A percentile compares a stretch with the other conserved stretches of the same genome.
These are phyloP conservation scores for Eumeta japonica DNA, from an alignment of 1,140 invertebrate genomes.

Conservation along the genomic window DNA sequence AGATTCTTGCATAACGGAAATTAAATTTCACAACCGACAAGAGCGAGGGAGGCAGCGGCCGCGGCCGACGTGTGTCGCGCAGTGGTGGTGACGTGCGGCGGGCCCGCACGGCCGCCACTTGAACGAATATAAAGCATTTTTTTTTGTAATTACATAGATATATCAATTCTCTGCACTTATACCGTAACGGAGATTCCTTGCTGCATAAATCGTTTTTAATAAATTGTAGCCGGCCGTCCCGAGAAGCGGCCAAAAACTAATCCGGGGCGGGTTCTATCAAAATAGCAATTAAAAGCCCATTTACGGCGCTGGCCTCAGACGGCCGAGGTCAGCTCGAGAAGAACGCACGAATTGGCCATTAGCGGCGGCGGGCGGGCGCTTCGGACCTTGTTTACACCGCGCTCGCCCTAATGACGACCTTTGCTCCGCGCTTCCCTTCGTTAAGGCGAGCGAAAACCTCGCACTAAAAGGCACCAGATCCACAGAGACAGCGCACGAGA, in stretches of 20 bases:
- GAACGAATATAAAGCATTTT: no score
- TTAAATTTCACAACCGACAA: conserved; percentile 58
- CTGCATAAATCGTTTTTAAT: no score
- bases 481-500: conserved; percentile 36
- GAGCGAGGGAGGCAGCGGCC: conserved; percentile 35
- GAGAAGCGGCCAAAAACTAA: conserved; percentile 51
- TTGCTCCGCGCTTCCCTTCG: conserved; percentile 58
- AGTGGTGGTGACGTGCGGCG: background rate
- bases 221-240: no score
- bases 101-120: no score
- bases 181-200: no score
- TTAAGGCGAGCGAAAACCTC: conserved; percentile 57
- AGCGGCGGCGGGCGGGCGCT: conserved; percentile 35
- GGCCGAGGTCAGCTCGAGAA: conserved; percentile 50
- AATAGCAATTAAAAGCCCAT: conserved; percentile 56
- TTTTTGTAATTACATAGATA: no score
- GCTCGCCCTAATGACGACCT: conserved; percentile 60
- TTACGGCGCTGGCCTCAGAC: conserved; percentile 40
- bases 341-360: conserved; percentile 53
- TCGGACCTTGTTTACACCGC: conserved; percentile 57
- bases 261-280: conserved; percentile 45
- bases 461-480: conserved; percentile 52
- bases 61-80: conserved; percentile 21
- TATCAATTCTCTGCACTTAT: no score
- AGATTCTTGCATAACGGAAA: conserved; percentile 50